A percentile compares a stretch with the other conserved stretches of the same genome.
Conservation (phyloP, 1,140 invertebrate genomes). For the Steinernema feltiae region DNA sequence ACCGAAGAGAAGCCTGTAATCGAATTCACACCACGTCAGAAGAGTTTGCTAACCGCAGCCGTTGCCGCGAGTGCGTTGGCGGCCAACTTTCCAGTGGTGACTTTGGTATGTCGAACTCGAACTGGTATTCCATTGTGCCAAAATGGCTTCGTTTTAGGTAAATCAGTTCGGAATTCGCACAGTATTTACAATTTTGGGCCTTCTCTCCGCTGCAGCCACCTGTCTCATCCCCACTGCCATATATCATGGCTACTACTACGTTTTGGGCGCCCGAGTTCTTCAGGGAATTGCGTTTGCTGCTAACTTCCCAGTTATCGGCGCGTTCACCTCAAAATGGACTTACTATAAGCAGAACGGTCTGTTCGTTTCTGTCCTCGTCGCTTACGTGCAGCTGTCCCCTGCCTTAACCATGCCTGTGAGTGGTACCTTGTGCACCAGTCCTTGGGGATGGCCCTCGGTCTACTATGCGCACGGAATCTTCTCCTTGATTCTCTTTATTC, state of each 20-base stretch:
- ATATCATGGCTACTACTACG: slow-evolving; percentile 38
- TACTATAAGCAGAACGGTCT: slow-evolving; percentile 54
- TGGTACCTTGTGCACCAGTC: slow-evolving; percentile 36
- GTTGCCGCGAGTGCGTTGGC: slow-evolving; percentile 43
- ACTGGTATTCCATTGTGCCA: neutral
- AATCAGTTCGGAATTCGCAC: slow-evolving; percentile 42
- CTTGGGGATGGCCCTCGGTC: slow-evolving; percentile 32
- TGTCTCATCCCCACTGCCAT: slow-evolving; percentile 36
- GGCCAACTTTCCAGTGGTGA: slow-evolving; percentile 42
- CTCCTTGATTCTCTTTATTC: slow-evolving; percentile 29
- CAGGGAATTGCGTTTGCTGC: slow-evolving; percentile 48
- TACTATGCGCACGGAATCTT: slow-evolving; percentile 30
- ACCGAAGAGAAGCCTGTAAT: neutral
- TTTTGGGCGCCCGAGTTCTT: slow-evolving; percentile 32
- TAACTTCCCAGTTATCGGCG: slow-evolving; percentile 54
- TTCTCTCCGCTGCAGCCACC: slow-evolving; percentile 42
- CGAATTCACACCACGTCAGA: slow-evolving; percentile 6
- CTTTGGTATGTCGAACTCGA: slow-evolving; percentile 7
- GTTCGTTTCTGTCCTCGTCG: slow-evolving; percentile 44
- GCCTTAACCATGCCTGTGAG: slow-evolving; percentile 46
- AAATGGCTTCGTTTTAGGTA: neutral
- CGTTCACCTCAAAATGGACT: slow-evolving; percentile 54
- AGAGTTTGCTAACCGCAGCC: slow-evolving; percentile 17
- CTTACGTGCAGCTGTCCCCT: slow-evolving; percentile 39
- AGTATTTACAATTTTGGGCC: slow-evolving; percentile 38